Percentiles rank a stretch among this genome's conserved stretches.
phyloP scores from a whole-genome alignment of 1,140 invertebrate genomes.

The Hyposmocoma kahamanoa region DNA sequence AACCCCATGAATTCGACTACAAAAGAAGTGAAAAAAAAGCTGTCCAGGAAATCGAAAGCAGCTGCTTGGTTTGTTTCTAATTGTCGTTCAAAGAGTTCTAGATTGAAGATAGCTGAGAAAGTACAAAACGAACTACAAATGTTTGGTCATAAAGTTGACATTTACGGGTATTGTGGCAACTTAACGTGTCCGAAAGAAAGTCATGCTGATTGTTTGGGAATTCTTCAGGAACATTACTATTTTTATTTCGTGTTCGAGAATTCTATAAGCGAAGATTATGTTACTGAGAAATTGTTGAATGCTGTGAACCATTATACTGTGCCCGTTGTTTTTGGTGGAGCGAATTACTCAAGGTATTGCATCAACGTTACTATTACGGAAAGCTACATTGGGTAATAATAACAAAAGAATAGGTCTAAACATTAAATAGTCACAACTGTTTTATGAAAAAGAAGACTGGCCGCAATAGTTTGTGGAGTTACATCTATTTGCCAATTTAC shows the following conservation, averaged over 20 bases:
- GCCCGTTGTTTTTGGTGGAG: constrained; percentile 47
- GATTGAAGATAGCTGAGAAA: constrained; percentile 15
- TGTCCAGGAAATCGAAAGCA: constrained; percentile 33
- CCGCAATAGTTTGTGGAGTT: no score
- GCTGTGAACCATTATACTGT: constrained; percentile 39
- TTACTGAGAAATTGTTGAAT: constrained; percentile 42
- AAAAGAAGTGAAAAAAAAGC: constrained; percentile 22
- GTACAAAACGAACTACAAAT: constrained; percentile 25
- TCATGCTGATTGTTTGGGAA: constrained; percentile 33
- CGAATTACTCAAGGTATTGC: constrained; percentile 63
- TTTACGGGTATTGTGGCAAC: constrained; percentile 44
- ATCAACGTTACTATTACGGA: constrained; percentile 40
- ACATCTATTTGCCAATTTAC: no score
- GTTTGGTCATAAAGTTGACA: constrained; percentile 32
- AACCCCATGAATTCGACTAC: constrained; percentile 26
- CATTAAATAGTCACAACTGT: no score
- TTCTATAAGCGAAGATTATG: constrained; percentile 38
- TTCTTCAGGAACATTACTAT: constrained; percentile 39
- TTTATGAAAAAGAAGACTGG: no score
- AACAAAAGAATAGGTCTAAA: no score
- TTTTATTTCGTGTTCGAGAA: constrained; percentile 58
- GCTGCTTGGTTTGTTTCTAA: constrained; percentile 50
- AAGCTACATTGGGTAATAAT: no score
- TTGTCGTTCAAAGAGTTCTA: constrained; percentile 25
- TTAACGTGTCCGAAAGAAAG: constrained; percentile 30